Percentiles rank a stretch among this genome's conserved stretches.
Evolutionary conservation across 2,888 invertebrate species (phyloP).

Genomic region (Ochropacha duplaris): DNA sequence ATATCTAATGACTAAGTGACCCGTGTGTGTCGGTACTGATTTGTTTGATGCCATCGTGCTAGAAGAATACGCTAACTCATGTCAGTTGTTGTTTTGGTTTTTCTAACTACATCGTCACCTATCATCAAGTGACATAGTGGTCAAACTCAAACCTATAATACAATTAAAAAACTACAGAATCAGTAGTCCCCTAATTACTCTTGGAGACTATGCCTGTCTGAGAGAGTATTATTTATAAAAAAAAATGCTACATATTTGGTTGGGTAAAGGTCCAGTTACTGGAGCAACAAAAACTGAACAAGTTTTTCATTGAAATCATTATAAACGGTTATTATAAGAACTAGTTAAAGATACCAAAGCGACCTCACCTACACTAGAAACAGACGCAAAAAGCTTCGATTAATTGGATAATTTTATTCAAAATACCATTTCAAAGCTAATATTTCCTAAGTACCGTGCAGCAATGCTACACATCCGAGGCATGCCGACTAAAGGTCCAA

Average conservation of each 20-base stretch:
- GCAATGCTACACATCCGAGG: conserved; percentile 22
- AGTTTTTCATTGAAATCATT: not conserved
- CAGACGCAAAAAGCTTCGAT: not conserved
- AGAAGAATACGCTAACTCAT: not conserved
- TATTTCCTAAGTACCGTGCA: conserved; percentile 3
- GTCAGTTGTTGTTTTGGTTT: not conserved
- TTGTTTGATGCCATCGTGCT: not conserved
- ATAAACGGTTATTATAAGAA: not conserved
- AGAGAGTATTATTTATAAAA: too few species aligned
- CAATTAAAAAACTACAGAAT: too few species aligned
- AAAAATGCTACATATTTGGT: too few species aligned
- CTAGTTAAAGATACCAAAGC: not conserved
- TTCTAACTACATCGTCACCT: too few species aligned
- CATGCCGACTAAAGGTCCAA: conserved; percentile 27
- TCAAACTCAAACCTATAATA: too few species aligned
- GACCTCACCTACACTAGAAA: not conserved
- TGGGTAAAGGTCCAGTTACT: not conserved
- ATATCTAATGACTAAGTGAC: conserved; percentile 15
- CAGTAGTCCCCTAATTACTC: too few species aligned
- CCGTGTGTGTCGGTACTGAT: not conserved
- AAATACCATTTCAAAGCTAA: conserved; percentile 4
- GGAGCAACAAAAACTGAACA: not conserved
- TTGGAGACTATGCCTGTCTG: too few species aligned
- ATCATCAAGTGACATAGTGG: too few species aligned
- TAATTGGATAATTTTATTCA: not conserved